phyloP scores from a whole-genome alignment of 2,888 invertebrate genomes.

The Stenchaetothrips biformis region DNA sequence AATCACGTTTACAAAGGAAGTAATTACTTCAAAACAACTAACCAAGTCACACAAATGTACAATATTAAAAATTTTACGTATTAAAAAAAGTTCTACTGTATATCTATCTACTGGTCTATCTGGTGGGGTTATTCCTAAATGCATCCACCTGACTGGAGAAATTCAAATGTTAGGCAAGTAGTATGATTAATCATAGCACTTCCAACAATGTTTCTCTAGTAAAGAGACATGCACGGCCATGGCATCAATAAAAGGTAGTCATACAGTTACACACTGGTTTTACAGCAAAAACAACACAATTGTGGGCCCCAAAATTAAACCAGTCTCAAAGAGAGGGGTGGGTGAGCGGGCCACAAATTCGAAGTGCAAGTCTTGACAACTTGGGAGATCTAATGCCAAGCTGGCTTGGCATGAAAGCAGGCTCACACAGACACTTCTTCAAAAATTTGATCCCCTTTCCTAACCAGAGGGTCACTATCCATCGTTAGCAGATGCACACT shows the following conservation, averaged over 20 bases:
- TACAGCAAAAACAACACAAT: neutral
- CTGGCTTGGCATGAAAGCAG: neutral
- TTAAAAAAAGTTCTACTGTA: neutral
- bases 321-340: neutral
- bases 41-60: neutral
- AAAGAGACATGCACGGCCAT: neutral
- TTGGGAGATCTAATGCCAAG: neutral
- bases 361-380: neutral
- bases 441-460: neutral
- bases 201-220: neutral
- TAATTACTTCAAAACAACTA: neutral
- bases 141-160: neutral
- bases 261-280: neutral
- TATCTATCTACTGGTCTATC: neutral
- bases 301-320: neutral
- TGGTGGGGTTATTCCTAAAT: constrained; percentile 16
- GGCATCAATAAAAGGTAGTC: constrained; percentile 2
- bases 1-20: neutral
- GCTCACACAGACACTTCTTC: neutral
- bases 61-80: neutral
- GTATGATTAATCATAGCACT: constrained; percentile 5
- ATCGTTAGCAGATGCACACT: no score
- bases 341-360: neutral
- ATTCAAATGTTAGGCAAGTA: neutral
- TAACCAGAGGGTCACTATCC: no score